These are phyloP conservation scores for Drosophila repleta DNA, from an alignment of 1,140 invertebrate species.

Conservation along the genomic window DNA sequence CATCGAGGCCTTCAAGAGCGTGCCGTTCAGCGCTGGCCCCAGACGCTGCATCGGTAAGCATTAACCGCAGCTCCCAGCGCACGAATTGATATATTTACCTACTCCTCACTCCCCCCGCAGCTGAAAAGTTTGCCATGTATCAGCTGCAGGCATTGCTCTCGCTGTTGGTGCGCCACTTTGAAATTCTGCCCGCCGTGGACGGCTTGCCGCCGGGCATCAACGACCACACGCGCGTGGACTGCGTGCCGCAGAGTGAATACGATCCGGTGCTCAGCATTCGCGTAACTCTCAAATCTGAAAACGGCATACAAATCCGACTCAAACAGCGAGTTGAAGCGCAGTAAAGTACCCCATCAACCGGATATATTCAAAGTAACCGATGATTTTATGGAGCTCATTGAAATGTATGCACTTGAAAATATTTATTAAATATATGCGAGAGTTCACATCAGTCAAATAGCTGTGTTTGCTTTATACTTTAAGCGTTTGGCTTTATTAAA, in stretches of 20 bases:
- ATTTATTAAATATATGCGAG: too few species aligned
- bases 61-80: neutral
- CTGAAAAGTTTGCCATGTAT: slow-evolving; percentile 84
- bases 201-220: slow-evolving; percentile 67
- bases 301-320: slow-evolving; percentile 73
- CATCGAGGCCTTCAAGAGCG: slow-evolving; percentile 84
- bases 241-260: slow-evolving; percentile 72
- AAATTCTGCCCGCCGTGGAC: slow-evolving; percentile 71
- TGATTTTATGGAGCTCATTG: neutral
- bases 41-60: slow-evolving; percentile 71
- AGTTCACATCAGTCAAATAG: too few species aligned
- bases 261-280: slow-evolving; percentile 74
- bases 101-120: slow-evolving; percentile 22
- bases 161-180: slow-evolving; percentile 80
- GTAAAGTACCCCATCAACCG: neutral
- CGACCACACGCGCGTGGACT: slow-evolving; percentile 67
- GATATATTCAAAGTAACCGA: neutral
- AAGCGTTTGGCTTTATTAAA: too few species aligned
- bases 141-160: slow-evolving; percentile 84
- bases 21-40: slow-evolving; percentile 86
- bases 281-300: slow-evolving; percentile 75
- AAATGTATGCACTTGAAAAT: too few species aligned
- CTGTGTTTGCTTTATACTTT: too few species aligned
- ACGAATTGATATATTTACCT: neutral
- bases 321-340: slow-evolving; percentile 27